A percentile compares a stretch with the other conserved stretches of the same genome.
Evolutionary conservation across 2,888 invertebrate species (phyloP).

Genomic region (Synergus itoensis): DNA sequence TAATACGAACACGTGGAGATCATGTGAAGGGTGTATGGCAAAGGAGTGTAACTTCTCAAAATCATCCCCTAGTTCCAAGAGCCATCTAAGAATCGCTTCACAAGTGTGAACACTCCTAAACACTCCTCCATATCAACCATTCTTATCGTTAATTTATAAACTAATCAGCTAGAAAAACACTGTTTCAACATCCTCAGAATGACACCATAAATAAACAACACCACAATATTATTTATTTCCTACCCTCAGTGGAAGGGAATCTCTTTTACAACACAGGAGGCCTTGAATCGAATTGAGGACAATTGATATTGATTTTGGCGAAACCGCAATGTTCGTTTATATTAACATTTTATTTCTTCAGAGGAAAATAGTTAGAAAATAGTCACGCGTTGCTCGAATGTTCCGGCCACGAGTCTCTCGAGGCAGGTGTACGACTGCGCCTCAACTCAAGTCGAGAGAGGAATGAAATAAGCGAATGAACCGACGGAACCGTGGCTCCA

Average conservation of each 20-base stretch:
- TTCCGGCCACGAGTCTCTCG: constrained; percentile 31
- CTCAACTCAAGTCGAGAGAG: neutral
- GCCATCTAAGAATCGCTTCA: neutral
- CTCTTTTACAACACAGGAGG: neutral
- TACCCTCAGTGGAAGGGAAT: neutral
- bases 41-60: no score
- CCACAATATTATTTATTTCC: neutral
- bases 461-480: constrained; percentile 28
- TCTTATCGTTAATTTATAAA: no score
- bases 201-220: neutral
- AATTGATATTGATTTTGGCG: constrained; percentile 27
- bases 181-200: neutral
- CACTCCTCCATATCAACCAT: neutral
- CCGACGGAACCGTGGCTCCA: constrained; percentile 3
- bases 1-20: no score
- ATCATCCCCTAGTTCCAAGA: neutral
- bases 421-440: constrained; percentile 41
- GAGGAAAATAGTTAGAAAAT: constrained; percentile 5
- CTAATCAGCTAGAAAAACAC: neutral
- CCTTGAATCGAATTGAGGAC: constrained; percentile 18
- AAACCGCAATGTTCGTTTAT: constrained; percentile 27
- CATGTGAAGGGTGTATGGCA: no score
- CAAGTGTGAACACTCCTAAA: no score
- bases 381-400: constrained; percentile 9
- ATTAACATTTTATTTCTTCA: neutral